Evolutionary conservation across 64 coral and sea anemone genomes (phyloP).

Genomic region (Cladopsammia gracilis): DNA sequence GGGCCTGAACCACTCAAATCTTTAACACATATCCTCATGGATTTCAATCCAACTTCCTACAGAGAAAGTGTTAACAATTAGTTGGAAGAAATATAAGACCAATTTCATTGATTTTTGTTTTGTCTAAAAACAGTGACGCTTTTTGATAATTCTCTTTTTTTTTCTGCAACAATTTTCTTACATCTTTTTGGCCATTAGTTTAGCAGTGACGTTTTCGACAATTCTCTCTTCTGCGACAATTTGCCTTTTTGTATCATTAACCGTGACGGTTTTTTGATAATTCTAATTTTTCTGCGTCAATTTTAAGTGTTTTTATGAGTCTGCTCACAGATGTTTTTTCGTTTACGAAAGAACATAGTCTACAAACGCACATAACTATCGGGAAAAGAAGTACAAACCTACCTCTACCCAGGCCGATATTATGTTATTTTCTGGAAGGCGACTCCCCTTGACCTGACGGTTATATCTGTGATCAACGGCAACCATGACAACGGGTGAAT

Average conservation of each 20-base stretch:
- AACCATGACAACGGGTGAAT: too few relatives aligned
- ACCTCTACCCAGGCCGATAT: constrained; percentile 3
- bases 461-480: neutral
- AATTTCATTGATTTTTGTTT: neutral
- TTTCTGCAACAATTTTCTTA: too few relatives aligned
- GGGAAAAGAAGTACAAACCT: neutral
- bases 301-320: too few relatives aligned
- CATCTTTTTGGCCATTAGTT: too few relatives aligned
- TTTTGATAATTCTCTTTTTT: neutral
- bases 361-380: neutral
- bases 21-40: constrained; percentile 6
- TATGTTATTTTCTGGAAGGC: neutral
- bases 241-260: too few relatives aligned
- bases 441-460: neutral
- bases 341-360: too few relatives aligned
- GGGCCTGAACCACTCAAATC: neutral
- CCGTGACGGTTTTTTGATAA: too few relatives aligned
- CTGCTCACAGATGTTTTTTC: too few relatives aligned
- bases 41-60: constrained; percentile 6
- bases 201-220: too few relatives aligned
- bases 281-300: too few relatives aligned
- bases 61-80: neutral
- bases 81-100: neutral
- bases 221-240: too few relatives aligned
- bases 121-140: neutral